Evolutionary conservation across 2,113 vertebrate species (phyloP), one percentile per base, ranked within the genome.

Genomic region (Silurus meridionalis): DNA sequence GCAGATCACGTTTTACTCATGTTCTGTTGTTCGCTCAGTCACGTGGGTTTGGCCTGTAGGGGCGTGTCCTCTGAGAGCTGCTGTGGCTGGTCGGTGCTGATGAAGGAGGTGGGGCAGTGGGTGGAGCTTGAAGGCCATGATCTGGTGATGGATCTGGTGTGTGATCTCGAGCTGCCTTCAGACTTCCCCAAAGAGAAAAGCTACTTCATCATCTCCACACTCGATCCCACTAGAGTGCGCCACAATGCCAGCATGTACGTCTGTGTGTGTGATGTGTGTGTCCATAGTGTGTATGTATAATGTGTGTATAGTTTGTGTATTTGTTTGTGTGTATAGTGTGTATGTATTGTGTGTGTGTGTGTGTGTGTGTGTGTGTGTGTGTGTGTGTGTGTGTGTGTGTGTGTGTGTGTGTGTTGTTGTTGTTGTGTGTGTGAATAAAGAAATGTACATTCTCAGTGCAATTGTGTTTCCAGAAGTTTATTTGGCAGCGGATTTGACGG

Each of bases 121-220:
- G 96, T 96, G 0, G 98, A 99, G 90, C 94, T 99, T 83, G 96
- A 97, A 0, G 98, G 98, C 23, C 97, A 98, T 0, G 98, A 99
- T 92, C 98, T 97, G 0, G 95, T 99, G 67, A 91, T 99, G 90
- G 98, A 99, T 90, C 93, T 99, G 79, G 87, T 99, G 92, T 97
- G 97, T 0, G 95, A 98, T 91, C 92, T 99, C 0, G 98, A 99
- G 92, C 94, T 99, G 82, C 95, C 95, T 28, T 81, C 91, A 2
- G 95, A 95, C 88, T 99, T 99, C 84, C 98, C 98, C 66, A 96
- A 96, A 87, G 96, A 95, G 93, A 98, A 95, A 90, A 97, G 96
- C 82, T 97, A 97, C 92, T 99, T 99, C 92, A 94, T 99, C 52
- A 89, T 98, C 2, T 95, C 96, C 0, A 94, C 96, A 1, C 97